These are phyloP conservation scores for Propithecus coquereli DNA, from an alignment of 2,113 vertebrate species.

Conservation along the genomic window DNA sequence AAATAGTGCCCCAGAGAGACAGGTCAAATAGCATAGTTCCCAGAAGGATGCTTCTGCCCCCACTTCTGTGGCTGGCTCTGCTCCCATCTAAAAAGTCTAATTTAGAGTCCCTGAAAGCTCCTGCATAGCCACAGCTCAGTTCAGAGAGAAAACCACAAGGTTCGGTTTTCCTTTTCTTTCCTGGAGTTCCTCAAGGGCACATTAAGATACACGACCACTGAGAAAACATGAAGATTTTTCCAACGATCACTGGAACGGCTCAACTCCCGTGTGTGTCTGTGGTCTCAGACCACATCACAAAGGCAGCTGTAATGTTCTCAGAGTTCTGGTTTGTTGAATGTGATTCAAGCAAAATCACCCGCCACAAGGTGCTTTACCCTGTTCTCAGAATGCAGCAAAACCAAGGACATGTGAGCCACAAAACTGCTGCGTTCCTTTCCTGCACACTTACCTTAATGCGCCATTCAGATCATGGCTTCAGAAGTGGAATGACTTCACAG, in stretches of 20 bases:
- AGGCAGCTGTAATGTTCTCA: background rate
- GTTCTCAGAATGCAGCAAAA: background rate
- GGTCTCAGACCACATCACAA: background rate
- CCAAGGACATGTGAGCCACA: background rate
- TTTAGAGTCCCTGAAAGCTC: background rate
- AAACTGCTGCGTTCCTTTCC: background rate
- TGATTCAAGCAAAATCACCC: background rate
- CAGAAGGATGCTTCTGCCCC: background rate
- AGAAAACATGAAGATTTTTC: background rate
- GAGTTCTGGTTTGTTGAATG: background rate
- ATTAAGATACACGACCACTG: background rate
- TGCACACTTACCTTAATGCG: background rate
- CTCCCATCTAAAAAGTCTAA: background rate
- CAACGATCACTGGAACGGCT: background rate
- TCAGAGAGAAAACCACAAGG: background rate
- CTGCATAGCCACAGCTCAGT: background rate
- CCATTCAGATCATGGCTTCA: conserved; percentile 46
- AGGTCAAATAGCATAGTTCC: background rate
- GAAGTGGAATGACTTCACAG: background rate
- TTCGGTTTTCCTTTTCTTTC: background rate
- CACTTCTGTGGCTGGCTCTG: background rate
- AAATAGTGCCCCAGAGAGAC: background rate
- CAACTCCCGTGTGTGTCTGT: too few relatives aligned
- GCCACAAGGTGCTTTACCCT: background rate
- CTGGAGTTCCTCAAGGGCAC: background rate